Percentiles rank a stretch among this genome's conserved stretches.
Conservation (phyloP, 2,797 vertebrate species). For the Orestias chungarensis region DNA sequence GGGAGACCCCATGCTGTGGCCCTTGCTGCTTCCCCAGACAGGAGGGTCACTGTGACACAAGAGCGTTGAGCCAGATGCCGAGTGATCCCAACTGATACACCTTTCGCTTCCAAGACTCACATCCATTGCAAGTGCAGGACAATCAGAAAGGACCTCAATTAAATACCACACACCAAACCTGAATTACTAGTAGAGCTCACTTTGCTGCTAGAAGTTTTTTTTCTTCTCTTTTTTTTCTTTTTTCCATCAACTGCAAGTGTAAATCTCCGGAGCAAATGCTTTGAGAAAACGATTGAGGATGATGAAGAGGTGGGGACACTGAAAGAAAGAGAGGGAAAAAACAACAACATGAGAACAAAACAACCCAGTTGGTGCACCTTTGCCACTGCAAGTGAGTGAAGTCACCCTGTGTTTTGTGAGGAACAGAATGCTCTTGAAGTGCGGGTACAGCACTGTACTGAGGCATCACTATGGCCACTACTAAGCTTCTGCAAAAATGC, state of each 20-base stretch:
- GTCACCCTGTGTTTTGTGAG: slow-evolving; percentile 77
- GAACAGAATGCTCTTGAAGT: slow-evolving; percentile 82
- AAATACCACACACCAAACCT: slow-evolving; percentile 69
- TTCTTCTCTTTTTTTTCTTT: slow-evolving; percentile 36
- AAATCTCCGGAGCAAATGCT: slow-evolving; percentile 72
- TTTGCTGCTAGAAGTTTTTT: slow-evolving; percentile 38
- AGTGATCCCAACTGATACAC: slow-evolving; percentile 82
- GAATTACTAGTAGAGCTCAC: slow-evolving; percentile 59
- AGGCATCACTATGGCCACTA: slow-evolving; percentile 83
- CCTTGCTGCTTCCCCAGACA: slow-evolving; percentile 78
- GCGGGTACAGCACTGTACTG: slow-evolving; percentile 78
- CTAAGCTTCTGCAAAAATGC: slow-evolving; percentile 83
- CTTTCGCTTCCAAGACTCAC: slow-evolving; percentile 70
- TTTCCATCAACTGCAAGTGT: slow-evolving; percentile 65
- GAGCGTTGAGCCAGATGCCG: slow-evolving; percentile 82
- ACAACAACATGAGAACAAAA: slow-evolving; percentile 73
- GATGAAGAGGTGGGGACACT: slow-evolving; percentile 48
- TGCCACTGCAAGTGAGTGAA: slow-evolving; percentile 78
- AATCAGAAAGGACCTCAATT: slow-evolving; percentile 63
- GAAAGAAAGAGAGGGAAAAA: slow-evolving; percentile 41
- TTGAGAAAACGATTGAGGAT: slow-evolving; percentile 48
- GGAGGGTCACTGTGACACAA: slow-evolving; percentile 81
- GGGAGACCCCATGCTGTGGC: slow-evolving; percentile 76
- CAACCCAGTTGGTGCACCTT: slow-evolving; percentile 81
- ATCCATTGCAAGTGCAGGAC: slow-evolving; percentile 68